These are phyloP conservation scores for Brotogeris chrysoptera DNA, from an alignment of 2,797 vertebrate genomes.

Conservation along the genomic window DNA sequence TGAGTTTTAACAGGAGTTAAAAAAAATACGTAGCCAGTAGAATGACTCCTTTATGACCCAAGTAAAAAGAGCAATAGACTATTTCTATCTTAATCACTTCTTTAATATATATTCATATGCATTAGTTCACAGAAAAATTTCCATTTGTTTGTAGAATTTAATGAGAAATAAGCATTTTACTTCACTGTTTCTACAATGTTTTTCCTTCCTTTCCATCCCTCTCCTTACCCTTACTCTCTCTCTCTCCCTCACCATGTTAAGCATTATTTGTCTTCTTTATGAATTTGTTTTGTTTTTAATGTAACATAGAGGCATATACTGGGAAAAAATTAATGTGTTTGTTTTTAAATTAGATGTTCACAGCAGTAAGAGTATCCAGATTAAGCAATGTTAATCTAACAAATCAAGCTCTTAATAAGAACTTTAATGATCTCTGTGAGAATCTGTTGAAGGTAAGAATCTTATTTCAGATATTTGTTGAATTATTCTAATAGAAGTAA, in stretches of 20 bases:
- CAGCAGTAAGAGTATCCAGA: constrained; percentile 93
- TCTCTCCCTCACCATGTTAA: neutral
- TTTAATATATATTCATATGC: neutral
- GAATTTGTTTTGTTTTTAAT: neutral
- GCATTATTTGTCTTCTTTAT: neutral
- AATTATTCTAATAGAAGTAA: neutral
- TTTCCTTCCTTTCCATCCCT: neutral
- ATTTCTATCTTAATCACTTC: neutral
- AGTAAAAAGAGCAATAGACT: neutral
- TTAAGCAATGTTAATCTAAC: constrained; percentile 90
- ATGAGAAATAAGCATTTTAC: neutral
- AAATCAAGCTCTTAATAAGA: constrained; percentile 95
- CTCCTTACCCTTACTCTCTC: neutral
- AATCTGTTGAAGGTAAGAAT: constrained; percentile 92
- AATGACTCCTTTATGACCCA: neutral
- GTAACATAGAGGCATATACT: neutral
- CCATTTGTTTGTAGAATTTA: neutral
- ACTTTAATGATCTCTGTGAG: constrained; percentile 97
- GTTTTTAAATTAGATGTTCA: constrained; percentile 89
- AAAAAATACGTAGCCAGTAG: neutral
- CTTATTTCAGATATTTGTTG: neutral
- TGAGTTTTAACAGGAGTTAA: neutral
- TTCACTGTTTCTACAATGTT: neutral
- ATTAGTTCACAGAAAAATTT: neutral
- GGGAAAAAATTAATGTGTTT: neutral